Percentiles rank a stretch among this genome's conserved stretches.
These are phyloP conservation scores for Parnassius smintheus DNA, from an alignment of 2,888 invertebrate genomes.

Conservation along the genomic window DNA sequence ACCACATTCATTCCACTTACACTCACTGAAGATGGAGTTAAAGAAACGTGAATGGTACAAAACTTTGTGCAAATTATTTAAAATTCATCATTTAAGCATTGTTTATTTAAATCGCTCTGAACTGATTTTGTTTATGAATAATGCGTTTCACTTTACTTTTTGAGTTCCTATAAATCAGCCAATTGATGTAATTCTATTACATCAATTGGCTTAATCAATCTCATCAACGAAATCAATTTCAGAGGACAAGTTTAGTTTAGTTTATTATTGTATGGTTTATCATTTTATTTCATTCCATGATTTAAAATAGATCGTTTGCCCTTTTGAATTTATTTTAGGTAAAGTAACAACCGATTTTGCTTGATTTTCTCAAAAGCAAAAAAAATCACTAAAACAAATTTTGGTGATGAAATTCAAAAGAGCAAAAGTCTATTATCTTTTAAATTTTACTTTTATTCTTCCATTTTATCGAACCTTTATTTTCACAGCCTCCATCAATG, in stretches of 20 bases:
- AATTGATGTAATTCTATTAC: neutral
- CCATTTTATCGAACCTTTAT: constrained; percentile 84
- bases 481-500: constrained; percentile 84
- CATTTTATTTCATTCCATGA: constrained; percentile 59
- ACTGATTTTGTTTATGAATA: constrained; percentile 36
- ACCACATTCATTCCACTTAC: constrained; percentile 79
- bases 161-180: too few species aligned
- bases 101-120: constrained; percentile 64
- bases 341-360: neutral
- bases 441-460: constrained; percentile 55
- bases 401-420: constrained; percentile 43
- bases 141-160: neutral
- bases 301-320: constrained; percentile 59
- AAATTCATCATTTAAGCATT: constrained; percentile 65
- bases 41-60: constrained; percentile 73
- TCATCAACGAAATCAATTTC: constrained; percentile 43
- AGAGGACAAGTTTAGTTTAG: constrained; percentile 49
- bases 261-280: constrained; percentile 60
- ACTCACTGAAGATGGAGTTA: constrained; percentile 71
- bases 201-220: neutral
- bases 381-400: neutral
- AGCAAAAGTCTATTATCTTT: constrained; percentile 44
- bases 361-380: neutral
- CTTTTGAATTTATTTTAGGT: constrained; percentile 45
- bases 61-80: constrained; percentile 69